A percentile compares a stretch with the other conserved stretches of the same genome.
phyloP scores from a whole-genome alignment of 2,888 invertebrate genomes.

The Epinotia brunnichana region DNA sequence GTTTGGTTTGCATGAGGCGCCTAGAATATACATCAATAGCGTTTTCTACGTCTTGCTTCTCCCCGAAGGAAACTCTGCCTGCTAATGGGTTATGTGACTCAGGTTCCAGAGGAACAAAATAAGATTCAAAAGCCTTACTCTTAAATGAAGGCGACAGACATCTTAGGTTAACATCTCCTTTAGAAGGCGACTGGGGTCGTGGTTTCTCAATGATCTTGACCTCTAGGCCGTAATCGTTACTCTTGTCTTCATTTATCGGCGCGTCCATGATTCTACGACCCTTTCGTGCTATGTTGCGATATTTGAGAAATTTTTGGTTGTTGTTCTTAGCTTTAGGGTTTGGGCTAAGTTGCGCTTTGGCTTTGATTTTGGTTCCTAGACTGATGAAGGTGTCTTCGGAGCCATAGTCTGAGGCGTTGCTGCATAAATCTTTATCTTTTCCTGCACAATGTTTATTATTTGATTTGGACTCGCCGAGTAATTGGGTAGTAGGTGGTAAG shows the following conservation, averaged over 20 bases:
- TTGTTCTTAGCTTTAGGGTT: slow-evolving; percentile 65
- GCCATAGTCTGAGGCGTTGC: slow-evolving; percentile 78
- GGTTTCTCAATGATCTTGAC: slow-evolving; percentile 70
- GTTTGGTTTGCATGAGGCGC: slow-evolving; percentile 66
- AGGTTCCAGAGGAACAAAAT: slow-evolving; percentile 67
- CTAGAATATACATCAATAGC: slow-evolving; percentile 68
- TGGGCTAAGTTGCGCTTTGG: slow-evolving; percentile 72
- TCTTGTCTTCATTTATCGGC: slow-evolving; percentile 55
- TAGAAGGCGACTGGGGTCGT: slow-evolving; percentile 59
- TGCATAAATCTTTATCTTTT: slow-evolving; percentile 66
- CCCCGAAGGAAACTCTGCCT: slow-evolving; percentile 64
- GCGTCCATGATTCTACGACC: slow-evolving; percentile 65
- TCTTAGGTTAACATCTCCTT: slow-evolving; percentile 58
- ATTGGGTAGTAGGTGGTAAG: slow-evolving; percentile 70
- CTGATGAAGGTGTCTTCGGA: slow-evolving; percentile 81
- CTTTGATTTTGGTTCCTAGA: slow-evolving; percentile 80
- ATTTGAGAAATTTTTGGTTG: slow-evolving; percentile 67
- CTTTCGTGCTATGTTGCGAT: slow-evolving; percentile 68
- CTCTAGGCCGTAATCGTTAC: slow-evolving; percentile 69
- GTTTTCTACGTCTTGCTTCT: slow-evolving; percentile 62
- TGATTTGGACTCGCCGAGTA: slow-evolving; percentile 61
- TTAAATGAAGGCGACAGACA: slow-evolving; percentile 65
- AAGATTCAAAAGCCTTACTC: slow-evolving; percentile 67
- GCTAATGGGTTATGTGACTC: slow-evolving; percentile 53
- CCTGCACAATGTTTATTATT: slow-evolving; percentile 52